Percentiles rank a stretch among this genome's conserved stretches.
These are phyloP conservation scores for Irena cyanogastra DNA, from an alignment of 2,113 vertebrate genomes.

Conservation along the genomic window DNA sequence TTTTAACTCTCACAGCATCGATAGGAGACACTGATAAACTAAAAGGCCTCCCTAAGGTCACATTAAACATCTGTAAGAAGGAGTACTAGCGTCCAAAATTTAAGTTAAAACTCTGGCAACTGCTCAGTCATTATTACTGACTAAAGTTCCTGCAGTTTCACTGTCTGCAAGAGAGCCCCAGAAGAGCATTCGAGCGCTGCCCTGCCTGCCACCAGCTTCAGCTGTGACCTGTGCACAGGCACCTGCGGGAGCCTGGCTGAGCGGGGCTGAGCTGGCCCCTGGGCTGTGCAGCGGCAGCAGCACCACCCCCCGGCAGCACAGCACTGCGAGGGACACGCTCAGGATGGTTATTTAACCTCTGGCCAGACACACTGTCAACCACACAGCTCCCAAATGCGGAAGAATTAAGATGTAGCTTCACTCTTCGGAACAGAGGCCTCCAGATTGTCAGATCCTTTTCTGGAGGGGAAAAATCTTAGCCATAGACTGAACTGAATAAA, in stretches of 20 bases:
- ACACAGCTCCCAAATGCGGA: background rate
- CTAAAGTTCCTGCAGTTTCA: background rate
- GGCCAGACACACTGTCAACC: background rate
- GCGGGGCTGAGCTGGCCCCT: background rate
- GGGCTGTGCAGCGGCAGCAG: background rate
- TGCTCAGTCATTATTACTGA: background rate
- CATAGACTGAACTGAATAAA: background rate
- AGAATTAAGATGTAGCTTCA: background rate
- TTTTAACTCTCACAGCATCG: background rate
- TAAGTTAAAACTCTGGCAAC: background rate
- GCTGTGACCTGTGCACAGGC: rapidly evolving
- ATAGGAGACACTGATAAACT: background rate
- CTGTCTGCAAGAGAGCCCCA: background rate
- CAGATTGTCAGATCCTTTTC: background rate
- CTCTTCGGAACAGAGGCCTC: background rate
- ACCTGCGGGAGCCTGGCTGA: background rate
- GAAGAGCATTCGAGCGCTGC: background rate
- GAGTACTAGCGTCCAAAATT: background rate
- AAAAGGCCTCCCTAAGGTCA: background rate
- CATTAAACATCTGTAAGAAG: background rate
- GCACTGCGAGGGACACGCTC: background rate
- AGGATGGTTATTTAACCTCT: background rate
- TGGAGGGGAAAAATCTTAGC: background rate
- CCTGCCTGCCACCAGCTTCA: background rate
- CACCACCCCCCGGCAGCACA: background rate